Conservation (phyloP, 2,888 invertebrate genomes). For the Liodrosophila aerea region DNA sequence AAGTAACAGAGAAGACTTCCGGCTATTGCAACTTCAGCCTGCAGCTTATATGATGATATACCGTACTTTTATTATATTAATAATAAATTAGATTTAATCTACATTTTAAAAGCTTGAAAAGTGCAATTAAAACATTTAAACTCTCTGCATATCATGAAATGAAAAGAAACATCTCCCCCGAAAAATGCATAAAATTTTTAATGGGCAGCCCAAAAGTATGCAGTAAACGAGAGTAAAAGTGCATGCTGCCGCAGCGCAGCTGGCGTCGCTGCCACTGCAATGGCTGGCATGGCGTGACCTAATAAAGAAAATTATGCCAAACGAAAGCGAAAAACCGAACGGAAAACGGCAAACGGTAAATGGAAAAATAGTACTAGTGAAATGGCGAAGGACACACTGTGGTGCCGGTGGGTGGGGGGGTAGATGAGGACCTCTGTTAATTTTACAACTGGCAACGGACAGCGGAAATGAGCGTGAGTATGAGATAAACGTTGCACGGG, state of each 20-base stretch:
- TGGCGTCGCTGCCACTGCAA: constrained; percentile 32
- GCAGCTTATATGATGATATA: too few species aligned
- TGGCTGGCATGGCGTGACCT: constrained; percentile 62
- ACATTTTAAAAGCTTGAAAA: constrained; percentile 9
- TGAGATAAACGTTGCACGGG: constrained; percentile 28
- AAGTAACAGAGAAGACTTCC: too few species aligned
- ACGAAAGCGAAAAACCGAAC: constrained; percentile 63
- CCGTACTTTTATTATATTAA: too few species aligned
- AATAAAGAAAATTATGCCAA: constrained; percentile 75
- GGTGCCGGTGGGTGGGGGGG: not conserved
- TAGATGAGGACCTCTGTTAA: constrained; percentile 32
- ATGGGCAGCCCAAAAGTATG: constrained; percentile 39
- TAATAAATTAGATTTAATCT: too few species aligned
- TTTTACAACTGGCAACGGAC: constrained; percentile 38
- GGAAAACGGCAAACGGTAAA: constrained; percentile 34
- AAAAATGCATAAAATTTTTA: constrained; percentile 37
- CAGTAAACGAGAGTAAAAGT: constrained; percentile 41
- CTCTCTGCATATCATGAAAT: constrained; percentile 53
- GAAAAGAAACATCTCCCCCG: constrained; percentile 22
- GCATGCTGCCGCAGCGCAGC: constrained; percentile 18
- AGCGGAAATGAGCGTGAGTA: constrained; percentile 44
- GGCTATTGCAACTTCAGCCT: too few species aligned
- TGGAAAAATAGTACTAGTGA: constrained; percentile 29
- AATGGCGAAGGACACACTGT: constrained; percentile 5
- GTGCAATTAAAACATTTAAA: constrained; percentile 59